Conservation (phyloP, 2,888 invertebrate genomes). For the Ferrisia virgata region DNA sequence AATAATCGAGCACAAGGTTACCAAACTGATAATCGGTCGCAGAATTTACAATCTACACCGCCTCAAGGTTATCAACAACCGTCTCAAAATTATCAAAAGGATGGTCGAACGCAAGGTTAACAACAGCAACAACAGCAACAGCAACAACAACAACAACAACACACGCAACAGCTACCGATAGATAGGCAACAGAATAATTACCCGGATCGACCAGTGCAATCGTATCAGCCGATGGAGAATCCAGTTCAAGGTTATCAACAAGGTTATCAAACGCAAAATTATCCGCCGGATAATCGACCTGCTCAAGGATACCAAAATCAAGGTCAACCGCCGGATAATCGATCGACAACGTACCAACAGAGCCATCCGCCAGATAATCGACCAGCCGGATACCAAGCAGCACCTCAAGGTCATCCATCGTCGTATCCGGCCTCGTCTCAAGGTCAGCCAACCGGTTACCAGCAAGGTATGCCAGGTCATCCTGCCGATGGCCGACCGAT, state of each 20-base stretch:
- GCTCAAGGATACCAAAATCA: too few species aligned
- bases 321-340: not conserved
- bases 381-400: not conserved
- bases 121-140: not conserved
- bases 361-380: not conserved
- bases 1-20: constrained; percentile 1
- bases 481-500: not conserved
- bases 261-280: not conserved
- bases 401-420: not conserved
- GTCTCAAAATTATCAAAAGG: not conserved
- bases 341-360: not conserved
- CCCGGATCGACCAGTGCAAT: not conserved
- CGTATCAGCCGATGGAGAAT: not conserved
- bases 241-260: not conserved
- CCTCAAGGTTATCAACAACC: not conserved
- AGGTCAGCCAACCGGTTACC: not conserved
- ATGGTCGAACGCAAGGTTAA: not conserved
- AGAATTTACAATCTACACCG: not conserved
- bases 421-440: not conserved
- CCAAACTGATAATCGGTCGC: constrained; percentile 4
- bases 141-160: not conserved
- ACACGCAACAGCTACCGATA: not conserved
- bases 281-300: not conserved
- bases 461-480: not conserved
- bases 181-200: not conserved